Base-by-base conservation (phyloP, 2,797 vertebrate species). In the Karalla daura region DNA sequence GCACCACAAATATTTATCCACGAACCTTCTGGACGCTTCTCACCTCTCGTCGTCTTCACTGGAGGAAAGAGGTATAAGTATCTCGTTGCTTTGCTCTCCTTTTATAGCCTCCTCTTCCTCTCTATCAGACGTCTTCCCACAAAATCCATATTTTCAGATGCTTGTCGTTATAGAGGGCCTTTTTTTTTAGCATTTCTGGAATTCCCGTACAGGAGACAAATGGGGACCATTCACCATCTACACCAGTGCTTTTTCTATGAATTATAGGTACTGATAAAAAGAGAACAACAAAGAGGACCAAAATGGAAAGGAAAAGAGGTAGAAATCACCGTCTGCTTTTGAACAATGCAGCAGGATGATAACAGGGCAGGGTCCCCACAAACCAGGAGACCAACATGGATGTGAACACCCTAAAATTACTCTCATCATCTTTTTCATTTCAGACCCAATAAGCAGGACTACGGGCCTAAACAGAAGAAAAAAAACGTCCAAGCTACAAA, bases 1-100 rank as follows among this genome's bases (percentile, higher is more conserved):
- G 63, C 82, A 83, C 64, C n/a, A 56, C 80, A 90, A 91, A 91
- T 91, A 90, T 92, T 89, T 89, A 88, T 88, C 80, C 60, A 59
- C 45, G 17, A 72, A 58, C 53, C 56, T 62, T 67, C 70, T 51
- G 63, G 78, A 72, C 27, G 33, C 36, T 64, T 51, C 53, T 76
- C 27, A 20, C 43, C 69, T 63, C 53, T 36, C 55, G 59, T 25
- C 12, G 12, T 67, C 76, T 69, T 70, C 63, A 72, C 40, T 15
- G 43, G 49, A 52, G 55, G 7, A 44, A 37, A 68, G 20, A 20
- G 32, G 27, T 21, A 1, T 47, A 76, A 63, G 32, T 67, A 62
- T 69, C 35, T 12, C 46, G 50, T 47, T 9, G 1, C 10, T 27
- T 59, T 45, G 4, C 13, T 13, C 35, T 18, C 10, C 40, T 17